These are phyloP conservation scores for Epinephelus cyanopodus DNA, from an alignment of 2,113 vertebrate species.

Conservation along the genomic window DNA sequence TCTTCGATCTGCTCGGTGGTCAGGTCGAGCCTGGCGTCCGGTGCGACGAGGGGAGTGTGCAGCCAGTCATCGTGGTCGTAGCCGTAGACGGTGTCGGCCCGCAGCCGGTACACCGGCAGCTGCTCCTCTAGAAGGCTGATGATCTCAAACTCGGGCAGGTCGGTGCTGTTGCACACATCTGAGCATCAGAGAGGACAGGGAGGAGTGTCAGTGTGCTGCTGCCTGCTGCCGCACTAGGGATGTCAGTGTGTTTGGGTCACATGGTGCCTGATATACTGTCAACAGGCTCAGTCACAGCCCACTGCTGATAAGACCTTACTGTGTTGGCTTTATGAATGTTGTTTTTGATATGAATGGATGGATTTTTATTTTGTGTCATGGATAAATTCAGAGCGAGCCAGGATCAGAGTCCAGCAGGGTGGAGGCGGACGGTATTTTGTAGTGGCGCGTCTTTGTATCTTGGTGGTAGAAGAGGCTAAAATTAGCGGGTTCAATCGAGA, in stretches of 20 bases:
- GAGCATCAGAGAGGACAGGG: constrained; percentile 12
- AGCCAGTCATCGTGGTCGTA: constrained; percentile 99
- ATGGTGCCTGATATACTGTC: no score
- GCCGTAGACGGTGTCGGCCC: constrained; percentile 96
- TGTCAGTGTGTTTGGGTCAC: neutral
- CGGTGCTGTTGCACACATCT: constrained; percentile 99
- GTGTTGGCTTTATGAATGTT: neutral
- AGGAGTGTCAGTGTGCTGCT: neutral
- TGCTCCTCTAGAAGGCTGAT: constrained; percentile 99
- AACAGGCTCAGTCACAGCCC: no score
- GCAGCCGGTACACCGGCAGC: constrained; percentile 95
- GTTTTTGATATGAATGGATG: no score
- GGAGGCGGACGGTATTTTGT: no score
- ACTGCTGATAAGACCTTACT: neutral
- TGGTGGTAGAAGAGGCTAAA: no score
- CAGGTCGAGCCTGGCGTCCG: constrained; percentile 92
- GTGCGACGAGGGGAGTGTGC: constrained; percentile 94
- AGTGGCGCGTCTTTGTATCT: no score
- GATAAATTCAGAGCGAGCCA: no score
- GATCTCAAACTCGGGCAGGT: constrained; percentile 99
- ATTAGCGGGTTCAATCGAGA: no score
- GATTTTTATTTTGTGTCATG: no score
- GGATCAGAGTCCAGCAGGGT: no score
- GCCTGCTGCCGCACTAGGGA: neutral
- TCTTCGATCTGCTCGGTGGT: constrained; percentile 98